These are phyloP conservation scores for Hyla sarda DNA, from an alignment of 2,113 vertebrate species.

Conservation along the genomic window DNA sequence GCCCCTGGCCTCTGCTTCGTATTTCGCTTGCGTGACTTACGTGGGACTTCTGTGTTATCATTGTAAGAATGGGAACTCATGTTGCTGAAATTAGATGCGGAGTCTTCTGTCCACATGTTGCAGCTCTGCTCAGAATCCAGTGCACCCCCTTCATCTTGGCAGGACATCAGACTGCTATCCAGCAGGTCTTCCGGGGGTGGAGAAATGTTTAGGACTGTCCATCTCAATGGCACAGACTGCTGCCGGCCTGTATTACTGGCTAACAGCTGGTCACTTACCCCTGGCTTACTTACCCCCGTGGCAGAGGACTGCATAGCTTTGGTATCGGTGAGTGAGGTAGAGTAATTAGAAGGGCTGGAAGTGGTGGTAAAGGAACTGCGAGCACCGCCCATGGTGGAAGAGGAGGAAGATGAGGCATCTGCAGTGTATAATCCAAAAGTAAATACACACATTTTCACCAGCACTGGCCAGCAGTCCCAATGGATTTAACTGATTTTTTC, in stretches of 20 bases:
- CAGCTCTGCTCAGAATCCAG: slow-evolving; percentile 95
- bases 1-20: slow-evolving; percentile 95
- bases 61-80: slow-evolving; percentile 96
- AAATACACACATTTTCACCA: slow-evolving; percentile 81
- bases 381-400: slow-evolving; percentile 97
- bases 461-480: slow-evolving; percentile 92
- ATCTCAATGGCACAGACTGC: slow-evolving; percentile 90
- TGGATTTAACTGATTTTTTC: slow-evolving; percentile 71
- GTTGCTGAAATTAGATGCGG: slow-evolving; percentile 96
- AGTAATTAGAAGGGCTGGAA: slow-evolving; percentile 93
- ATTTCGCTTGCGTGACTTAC: slow-evolving; percentile 97
- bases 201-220: slow-evolving; percentile 95
- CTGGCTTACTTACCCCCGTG: slow-evolving; percentile 86
- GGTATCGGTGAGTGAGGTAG: slow-evolving; percentile 89
- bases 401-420: slow-evolving; percentile 97
- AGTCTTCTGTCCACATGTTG: slow-evolving; percentile 99
- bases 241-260: slow-evolving; percentile 77
- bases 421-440: slow-evolving; percentile 94
- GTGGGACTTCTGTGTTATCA: slow-evolving; percentile 97
- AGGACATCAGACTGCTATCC: slow-evolving; percentile 96
- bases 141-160: slow-evolving; percentile 87
- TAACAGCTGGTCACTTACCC: slow-evolving; percentile 86
- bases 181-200: slow-evolving; percentile 97
- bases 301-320: slow-evolving; percentile 86
- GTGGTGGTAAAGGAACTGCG: slow-evolving; percentile 97